Evolutionary conservation across 2,888 invertebrate genomes (phyloP).

Genomic region (Noctua janthe): DNA sequence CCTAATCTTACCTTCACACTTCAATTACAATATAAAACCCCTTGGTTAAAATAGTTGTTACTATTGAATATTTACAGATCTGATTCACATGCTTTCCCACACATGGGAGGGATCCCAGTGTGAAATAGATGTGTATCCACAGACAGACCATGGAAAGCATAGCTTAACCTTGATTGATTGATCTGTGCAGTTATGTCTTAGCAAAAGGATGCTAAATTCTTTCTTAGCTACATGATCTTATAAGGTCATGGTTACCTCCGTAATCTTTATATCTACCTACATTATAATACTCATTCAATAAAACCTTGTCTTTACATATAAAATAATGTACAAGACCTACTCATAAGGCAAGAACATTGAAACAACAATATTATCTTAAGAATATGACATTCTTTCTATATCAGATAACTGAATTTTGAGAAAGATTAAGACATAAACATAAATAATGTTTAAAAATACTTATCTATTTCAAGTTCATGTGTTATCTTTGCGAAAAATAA

Average conservation of each 20-base stretch:
- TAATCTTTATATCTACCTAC: constrained; percentile 17
- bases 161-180: neutral
- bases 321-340: constrained; percentile 1
- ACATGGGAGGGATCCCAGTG: neutral
- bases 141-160: neutral
- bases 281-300: constrained; percentile 26
- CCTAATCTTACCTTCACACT: neutral
- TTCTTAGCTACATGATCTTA: neutral
- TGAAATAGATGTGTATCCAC: neutral
- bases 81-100: neutral
- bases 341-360: neutral
- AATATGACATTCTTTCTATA: constrained; percentile 32
- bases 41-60: neutral
- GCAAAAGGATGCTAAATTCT: neutral
- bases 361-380: constrained; percentile 19
- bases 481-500: constrained; percentile 2
- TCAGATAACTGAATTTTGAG: constrained; percentile 28
- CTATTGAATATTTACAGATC: neutral
- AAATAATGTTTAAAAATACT: constrained; percentile 26
- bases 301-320: constrained; percentile 34
- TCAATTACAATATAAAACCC: neutral
- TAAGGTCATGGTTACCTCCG: constrained; percentile 28
- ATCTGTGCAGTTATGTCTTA: neutral
- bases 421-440: constrained; percentile 37
- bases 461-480: constrained; percentile 49